These are phyloP conservation scores for Nemopilema nomurai DNA, from an alignment of 30 jellyfish, hydroid and myxozoan species.

Conservation along the genomic window DNA sequence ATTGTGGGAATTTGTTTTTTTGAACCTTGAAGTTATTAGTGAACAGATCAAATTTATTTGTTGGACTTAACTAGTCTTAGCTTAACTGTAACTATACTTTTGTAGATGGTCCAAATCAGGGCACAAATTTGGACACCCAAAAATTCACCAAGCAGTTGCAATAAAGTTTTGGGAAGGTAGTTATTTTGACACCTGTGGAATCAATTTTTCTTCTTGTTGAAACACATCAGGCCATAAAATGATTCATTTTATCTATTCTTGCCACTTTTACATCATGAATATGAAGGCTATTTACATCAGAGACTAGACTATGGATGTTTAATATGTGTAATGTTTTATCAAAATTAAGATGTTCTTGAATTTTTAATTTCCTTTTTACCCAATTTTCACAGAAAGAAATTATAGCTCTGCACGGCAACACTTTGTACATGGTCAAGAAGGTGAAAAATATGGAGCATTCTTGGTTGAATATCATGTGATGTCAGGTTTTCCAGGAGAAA, in stretches of 20 bases:
- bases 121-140: slow-evolving; percentile 78
- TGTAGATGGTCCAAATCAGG: slow-evolving; percentile 80
- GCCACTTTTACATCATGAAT: too few species aligned
- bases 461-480: slow-evolving; percentile 88
- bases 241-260: too few species aligned
- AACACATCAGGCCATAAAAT: too few species aligned
- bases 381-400: slow-evolving; percentile 60
- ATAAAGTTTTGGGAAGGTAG: slow-evolving; percentile 89
- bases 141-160: slow-evolving; percentile 78
- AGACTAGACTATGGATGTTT: too few species aligned
- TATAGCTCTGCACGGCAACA: slow-evolving; percentile 87
- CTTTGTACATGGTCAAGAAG: slow-evolving; percentile 77
- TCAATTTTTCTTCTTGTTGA: too few species aligned
- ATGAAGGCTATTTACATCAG: too few species aligned
- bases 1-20: too few species aligned
- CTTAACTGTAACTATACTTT: neutral
- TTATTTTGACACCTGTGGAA: too few species aligned
- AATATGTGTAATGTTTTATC: too few species aligned
- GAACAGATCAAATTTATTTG: neutral
- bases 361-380: neutral
- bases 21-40: neutral
- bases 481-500: slow-evolving; percentile 95
- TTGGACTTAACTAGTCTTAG: slow-evolving; percentile 3
- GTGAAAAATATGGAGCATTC: slow-evolving; percentile 77
- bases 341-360: too few species aligned